Base-by-base conservation (phyloP, 2,888 invertebrate species). In the Buathra laborator region DNA sequence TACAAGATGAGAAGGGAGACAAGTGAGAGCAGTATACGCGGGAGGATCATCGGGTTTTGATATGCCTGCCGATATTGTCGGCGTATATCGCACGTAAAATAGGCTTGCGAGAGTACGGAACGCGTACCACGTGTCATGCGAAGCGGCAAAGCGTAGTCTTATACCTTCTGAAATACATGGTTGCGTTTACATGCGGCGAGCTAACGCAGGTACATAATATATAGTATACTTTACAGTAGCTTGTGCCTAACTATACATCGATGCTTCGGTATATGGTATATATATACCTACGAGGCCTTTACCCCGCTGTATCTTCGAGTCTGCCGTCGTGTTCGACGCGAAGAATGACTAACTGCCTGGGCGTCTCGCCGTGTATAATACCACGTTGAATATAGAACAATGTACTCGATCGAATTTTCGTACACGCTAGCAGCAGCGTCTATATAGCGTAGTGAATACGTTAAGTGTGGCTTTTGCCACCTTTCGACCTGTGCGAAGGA, bases 51-150 rank as follows among this genome's bases (percentile, higher is more conserved):
- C 79, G 56, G 46, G 70, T 74, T 79, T 79, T 74, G 83, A 78
- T 83, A 53, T 70, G 44, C 16, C 46, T 74, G 74, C 74, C 68
- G 78, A 78, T 78, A 83, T 78, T 62, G 59, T 78, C 68, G 62
- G 62, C 43, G 48, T 43, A 51, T 37, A 66, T 19, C 62, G 67
- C 48, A 83, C 74, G 68, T 67, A 68, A 83, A 74, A 68, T 83
- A 74, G 59, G 68, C 68, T 78, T 48, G 24, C 16, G 67, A 48
- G 19, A 59, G 51, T 74, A 74, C 72, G 83, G 51, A 83, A 67
- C 74, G 68, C 74, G 68, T 74, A 62, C 32, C 43, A 59, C 67
- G 64, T 64, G 70, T 56, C 53, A 76, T 51, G 68, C 75, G 68
- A 43, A 78, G 77, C 72, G 43, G 53, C 46, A 75, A 62, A 51